Percentiles rank a stretch among this genome's conserved stretches.
Evolutionary conservation across 2,113 vertebrate species (phyloP).

Genomic region (Phyllostomus discolor): DNA sequence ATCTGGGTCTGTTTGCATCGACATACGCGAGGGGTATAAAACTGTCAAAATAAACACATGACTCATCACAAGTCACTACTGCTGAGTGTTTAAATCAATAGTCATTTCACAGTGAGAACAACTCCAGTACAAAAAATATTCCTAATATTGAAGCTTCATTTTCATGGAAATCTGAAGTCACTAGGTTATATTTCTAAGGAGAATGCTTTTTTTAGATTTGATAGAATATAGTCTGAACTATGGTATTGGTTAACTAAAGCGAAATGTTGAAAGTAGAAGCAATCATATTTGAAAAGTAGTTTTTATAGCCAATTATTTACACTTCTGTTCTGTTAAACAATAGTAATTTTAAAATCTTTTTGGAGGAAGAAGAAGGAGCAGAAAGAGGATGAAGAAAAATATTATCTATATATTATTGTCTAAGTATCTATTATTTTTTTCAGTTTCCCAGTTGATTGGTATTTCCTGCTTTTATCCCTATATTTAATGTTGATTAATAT

Average conservation of each 20-base stretch:
- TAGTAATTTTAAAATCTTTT: neutral
- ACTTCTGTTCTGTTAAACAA: neutral
- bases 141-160: neutral
- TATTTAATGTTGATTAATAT: neutral
- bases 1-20: neutral
- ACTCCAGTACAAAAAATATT: neutral
- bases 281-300: neutral
- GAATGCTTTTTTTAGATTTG: constrained; percentile 37
- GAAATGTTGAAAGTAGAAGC: constrained; percentile 21
- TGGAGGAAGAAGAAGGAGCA: neutral
- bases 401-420: neutral
- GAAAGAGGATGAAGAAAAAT: neutral
- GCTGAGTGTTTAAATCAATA: neutral
- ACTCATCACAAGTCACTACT: neutral
- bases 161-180: neutral
- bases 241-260: neutral
- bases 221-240: neutral
- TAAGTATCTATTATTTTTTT: neutral
- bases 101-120: constrained; percentile 25
- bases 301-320: constrained; percentile 21
- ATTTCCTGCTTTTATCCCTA: neutral
- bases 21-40: neutral
- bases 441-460: neutral
- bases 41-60: constrained; percentile 2
- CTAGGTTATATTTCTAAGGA: neutral